Conservation (phyloP, 92 coral and sea anemone genomes). For the Actinernus sp. region DNA sequence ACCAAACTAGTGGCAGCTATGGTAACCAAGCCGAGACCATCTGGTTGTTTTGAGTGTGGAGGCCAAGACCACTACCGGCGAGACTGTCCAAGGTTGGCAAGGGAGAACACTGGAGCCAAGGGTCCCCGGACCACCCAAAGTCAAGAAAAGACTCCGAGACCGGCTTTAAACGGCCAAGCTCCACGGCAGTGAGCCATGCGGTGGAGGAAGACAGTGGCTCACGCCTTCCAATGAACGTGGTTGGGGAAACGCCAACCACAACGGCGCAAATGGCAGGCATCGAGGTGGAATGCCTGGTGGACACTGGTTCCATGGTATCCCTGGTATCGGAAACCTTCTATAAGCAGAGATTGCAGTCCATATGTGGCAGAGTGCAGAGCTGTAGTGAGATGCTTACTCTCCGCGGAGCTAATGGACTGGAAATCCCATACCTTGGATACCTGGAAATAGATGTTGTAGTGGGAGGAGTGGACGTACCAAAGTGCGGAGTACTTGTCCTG, state of each 20-base stretch:
- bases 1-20: neutral
- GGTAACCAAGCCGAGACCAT: neutral
- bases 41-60: neutral
- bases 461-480: slow-evolving; percentile 40
- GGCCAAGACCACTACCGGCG: neutral
- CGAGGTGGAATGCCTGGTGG: slow-evolving; percentile 13
- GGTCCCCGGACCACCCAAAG: neutral
- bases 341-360: slow-evolving; percentile 13
- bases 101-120: neutral
- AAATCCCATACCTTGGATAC: slow-evolving; percentile 27
- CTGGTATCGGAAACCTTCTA: slow-evolving; percentile 17
- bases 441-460: slow-evolving; percentile 17
- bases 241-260: slow-evolving; percentile 20
- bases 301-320: slow-evolving; percentile 33
- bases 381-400: slow-evolving; percentile 4
- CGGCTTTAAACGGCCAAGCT: slow-evolving; percentile 19
- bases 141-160: too few relatives aligned
- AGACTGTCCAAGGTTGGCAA: neutral
- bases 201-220: slow-evolving; percentile 31
- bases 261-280: slow-evolving; percentile 21
- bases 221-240: slow-evolving; percentile 1
- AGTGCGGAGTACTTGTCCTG: slow-evolving; percentile 43
- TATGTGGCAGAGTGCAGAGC: neutral
- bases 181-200: slow-evolving; percentile 43
- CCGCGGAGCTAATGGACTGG: slow-evolving; percentile 30